A percentile compares a stretch with the other conserved stretches of the same genome.
Evolutionary conservation across 2,888 invertebrate species (phyloP).

Genomic region (Cataglyphis albicans): DNA sequence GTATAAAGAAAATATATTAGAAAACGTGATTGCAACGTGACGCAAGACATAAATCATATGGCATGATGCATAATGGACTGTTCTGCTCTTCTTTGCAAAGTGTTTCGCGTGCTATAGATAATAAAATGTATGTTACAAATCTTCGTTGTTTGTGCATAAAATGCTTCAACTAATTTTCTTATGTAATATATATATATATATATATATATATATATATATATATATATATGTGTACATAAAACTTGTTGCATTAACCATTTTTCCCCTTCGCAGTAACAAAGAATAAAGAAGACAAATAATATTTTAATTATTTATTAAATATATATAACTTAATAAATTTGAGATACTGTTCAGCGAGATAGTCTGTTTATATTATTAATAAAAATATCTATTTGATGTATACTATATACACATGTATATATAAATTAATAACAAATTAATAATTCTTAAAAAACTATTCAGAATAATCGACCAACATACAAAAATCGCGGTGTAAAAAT

Average conservation of each 20-base stretch:
- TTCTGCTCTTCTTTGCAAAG: neutral
- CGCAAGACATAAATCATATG: slow-evolving; percentile 34
- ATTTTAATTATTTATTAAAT: slow-evolving; percentile 1
- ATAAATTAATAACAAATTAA: neutral
- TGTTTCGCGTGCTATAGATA: neutral
- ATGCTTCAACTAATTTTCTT: neutral
- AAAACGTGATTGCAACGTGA: neutral
- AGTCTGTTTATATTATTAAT: neutral
- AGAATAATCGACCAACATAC: neutral
- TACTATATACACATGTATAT: neutral
- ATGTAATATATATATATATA: neutral
- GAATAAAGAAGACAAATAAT: neutral
- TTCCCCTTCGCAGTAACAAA: no score
- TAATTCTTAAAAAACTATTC: slow-evolving; percentile 13
- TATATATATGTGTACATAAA: neutral
- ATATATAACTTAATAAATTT: neutral
- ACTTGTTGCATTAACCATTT: slow-evolving; percentile 29
- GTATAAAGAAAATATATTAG: slow-evolving; percentile 30
- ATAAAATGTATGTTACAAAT: slow-evolving; percentile 25
- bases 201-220: neutral
- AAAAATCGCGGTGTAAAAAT: neutral
- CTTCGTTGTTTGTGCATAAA: neutral
- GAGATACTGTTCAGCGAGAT: neutral
- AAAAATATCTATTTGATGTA: neutral
- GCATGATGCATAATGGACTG: slow-evolving; percentile 9